Percentiles rank a stretch among this genome's conserved stretches.
Evolutionary conservation across 2,888 invertebrate genomes (phyloP).

Genomic region (Brachynemurus nebulosus): DNA sequence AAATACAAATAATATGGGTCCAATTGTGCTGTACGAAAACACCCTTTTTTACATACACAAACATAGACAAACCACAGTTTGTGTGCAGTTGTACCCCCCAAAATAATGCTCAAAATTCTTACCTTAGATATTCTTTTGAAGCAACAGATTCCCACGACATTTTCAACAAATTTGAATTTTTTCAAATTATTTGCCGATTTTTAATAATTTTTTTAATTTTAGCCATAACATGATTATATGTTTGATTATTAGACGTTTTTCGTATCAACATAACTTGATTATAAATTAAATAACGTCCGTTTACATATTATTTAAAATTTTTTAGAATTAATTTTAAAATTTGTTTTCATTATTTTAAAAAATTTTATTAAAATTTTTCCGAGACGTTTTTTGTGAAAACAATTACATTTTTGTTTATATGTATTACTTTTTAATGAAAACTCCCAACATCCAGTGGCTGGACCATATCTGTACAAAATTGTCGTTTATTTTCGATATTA

Average conservation of each 20-base stretch:
- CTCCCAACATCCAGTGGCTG: not conserved
- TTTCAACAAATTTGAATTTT: slow-evolving; percentile 16
- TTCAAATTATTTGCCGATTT: not conserved
- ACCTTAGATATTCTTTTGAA: slow-evolving; percentile 71
- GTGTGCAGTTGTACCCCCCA: too few species aligned
- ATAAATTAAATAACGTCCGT: not conserved
- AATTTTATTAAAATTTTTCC: too few species aligned
- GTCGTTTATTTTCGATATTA: not conserved
- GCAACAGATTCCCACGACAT: slow-evolving; percentile 82
- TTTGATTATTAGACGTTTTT: not conserved
- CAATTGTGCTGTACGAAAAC: too few species aligned
- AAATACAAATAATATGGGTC: too few species aligned
- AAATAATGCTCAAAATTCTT: slow-evolving; percentile 25
- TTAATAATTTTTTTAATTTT: not conserved
- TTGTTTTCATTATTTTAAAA: too few species aligned
- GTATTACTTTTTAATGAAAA: not conserved
- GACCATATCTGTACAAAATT: not conserved
- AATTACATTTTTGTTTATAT: too few species aligned
- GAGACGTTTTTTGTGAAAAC: too few species aligned
- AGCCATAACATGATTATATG: not conserved
- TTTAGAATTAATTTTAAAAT: not conserved
- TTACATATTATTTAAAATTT: not conserved
- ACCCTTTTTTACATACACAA: too few species aligned
- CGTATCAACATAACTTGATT: not conserved
- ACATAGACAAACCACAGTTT: too few species aligned